Base-by-base conservation (phyloP, 2,797 vertebrate species). In the Pachyuromys duprasi region DNA sequence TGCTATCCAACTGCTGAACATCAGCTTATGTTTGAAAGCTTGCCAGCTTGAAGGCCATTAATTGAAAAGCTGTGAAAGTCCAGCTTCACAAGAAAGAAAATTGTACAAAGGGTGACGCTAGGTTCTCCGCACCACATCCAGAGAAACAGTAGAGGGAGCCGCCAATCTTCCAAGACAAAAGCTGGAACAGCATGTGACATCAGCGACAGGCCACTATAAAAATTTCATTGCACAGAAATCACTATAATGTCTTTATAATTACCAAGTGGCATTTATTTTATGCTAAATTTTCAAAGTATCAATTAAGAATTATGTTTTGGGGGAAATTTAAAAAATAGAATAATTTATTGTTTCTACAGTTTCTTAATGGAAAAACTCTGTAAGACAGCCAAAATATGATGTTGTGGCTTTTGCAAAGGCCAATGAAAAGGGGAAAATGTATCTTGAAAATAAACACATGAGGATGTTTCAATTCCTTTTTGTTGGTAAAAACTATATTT, bases 71-170 rank as follows among this genome's bases (percentile, higher is more conserved):
- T 96, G 62, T 81, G 39, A 94, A 89, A 96, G 88, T 92, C 86
- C 90, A 89, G 86, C 55, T 78, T 18, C 62, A 49, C 75, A 24
- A 67, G 33, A 36, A 91, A 75, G 86, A 86, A 98, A 97, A 97
- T 93, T 94, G 83, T 33, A 97, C 72, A 90, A 86, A 96, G 84
- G 75, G 87, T 79, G 82, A 94, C 24, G 31, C 22, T 94, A 86
- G 72, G 39, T 93, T 91, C 49, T 89, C 63, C 53, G 80, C 93
- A 96, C 89, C 89, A 97, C 86, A 94, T 0, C 0, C 28, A 3
- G 67, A 96, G 82, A 95, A 97, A 98, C 98, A 98, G 98, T 97
- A 98, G 98, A 98, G 98, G 98, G 98, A 98, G 98, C 98, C 97
- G 97, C 98, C 98, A 98, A 97, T 97, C 98, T 98, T 98, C 31